Percentiles rank a stretch among this genome's conserved stretches.
phyloP scores from a whole-genome alignment of 1,140 invertebrate species.

The Colletes gigas region DNA sequence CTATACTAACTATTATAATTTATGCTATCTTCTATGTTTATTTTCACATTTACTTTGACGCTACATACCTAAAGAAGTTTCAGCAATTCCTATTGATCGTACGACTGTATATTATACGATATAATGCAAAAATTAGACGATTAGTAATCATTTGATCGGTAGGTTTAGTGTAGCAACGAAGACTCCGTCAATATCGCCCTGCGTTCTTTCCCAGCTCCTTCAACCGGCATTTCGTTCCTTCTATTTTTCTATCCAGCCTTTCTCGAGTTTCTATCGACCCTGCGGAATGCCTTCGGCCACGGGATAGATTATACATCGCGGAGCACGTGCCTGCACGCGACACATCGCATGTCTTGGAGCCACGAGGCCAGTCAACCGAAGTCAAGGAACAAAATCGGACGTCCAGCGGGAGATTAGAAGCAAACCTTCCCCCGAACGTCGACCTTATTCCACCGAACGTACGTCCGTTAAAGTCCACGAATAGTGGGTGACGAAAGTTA shows the following conservation, averaged over 20 bases:
- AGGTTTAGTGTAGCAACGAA: no score
- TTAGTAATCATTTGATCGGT: no score
- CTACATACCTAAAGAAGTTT: no score
- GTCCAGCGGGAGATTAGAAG: neutral
- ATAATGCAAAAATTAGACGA: no score
- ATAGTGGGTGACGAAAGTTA: neutral
- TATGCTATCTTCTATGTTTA: no score
- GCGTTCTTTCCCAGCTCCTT: neutral
- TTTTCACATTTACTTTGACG: no score
- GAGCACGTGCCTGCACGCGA: conserved; percentile 67
- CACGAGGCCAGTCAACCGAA: conserved; percentile 22
- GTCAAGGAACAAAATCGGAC: conserved; percentile 23
- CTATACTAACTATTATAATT: no score
- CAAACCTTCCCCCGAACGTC: conserved; percentile 19
- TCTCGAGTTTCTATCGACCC: conserved; percentile 45
- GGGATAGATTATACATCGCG: conserved; percentile 63
- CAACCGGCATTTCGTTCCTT: no score
- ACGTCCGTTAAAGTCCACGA: neutral
- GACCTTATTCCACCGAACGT: conserved; percentile 15
- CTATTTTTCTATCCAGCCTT: neutral
- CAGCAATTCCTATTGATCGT: no score
- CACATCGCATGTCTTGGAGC: conserved; percentile 63
- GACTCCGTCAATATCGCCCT: conserved; percentile 28
- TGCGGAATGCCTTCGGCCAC: conserved; percentile 50
- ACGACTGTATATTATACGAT: no score